A percentile compares a stretch with the other conserved stretches of the same genome.
Conservation (phyloP, 2,113 vertebrate genomes). For the Irena cyanogastra region DNA sequence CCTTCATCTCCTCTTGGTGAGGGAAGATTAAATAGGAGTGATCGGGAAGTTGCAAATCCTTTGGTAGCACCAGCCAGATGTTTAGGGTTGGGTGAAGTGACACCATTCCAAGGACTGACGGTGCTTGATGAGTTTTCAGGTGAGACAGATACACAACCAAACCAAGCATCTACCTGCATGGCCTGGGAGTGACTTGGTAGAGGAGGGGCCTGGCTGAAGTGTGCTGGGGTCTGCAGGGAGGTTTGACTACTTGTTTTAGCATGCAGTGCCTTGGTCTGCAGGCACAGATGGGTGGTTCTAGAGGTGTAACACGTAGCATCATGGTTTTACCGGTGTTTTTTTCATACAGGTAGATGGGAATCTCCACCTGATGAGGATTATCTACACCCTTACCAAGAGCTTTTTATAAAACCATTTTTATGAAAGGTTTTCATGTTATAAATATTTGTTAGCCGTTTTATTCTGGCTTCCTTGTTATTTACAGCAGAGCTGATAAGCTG, state of each 20-base stretch:
- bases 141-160: neutral
- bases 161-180: accelerated
- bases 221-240: neutral
- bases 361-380: neutral
- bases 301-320: neutral
- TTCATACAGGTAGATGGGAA: neutral
- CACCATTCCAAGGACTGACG: neutral
- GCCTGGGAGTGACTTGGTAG: neutral
- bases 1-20: neutral
- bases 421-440: neutral
- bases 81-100: neutral
- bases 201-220: neutral
- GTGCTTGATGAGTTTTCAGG: neutral
- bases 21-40: neutral
- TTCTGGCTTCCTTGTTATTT: neutral
- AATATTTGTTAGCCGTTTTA: neutral
- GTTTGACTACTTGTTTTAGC: neutral
- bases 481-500: neutral
- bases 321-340: neutral
- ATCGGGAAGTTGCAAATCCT: neutral
- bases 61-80: neutral
- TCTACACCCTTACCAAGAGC: neutral
- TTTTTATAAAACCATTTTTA: neutral
- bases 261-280: neutral
- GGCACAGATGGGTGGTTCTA: neutral